Conservation (phyloP, 1,140 invertebrate genomes). For the Lucilia cuprina region DNA sequence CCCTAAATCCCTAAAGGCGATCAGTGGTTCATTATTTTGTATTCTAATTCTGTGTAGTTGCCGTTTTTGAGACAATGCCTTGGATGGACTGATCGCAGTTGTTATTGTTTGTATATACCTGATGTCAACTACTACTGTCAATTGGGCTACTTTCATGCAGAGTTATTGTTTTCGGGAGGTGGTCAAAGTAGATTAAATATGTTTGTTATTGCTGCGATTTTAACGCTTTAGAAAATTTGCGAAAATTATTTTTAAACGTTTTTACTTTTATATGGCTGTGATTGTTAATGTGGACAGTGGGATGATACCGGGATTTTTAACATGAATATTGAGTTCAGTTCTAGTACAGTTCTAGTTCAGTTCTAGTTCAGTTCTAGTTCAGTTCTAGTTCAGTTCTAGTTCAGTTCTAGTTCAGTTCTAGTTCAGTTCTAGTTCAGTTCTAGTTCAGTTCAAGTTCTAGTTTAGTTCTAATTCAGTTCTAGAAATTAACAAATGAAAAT, state of each 20-base stretch:
- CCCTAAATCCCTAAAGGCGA: slow-evolving; percentile 22
- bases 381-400: no score
- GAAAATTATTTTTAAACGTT: neutral
- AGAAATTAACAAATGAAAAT: no score
- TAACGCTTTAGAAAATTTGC: neutral
- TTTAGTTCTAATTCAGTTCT: no score
- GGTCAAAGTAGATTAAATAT: neutral
- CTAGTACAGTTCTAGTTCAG: no score
- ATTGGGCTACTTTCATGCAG: slow-evolving; percentile 1
- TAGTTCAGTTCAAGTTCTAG: no score
- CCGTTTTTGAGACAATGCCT: neutral
- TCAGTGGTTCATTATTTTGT: slow-evolving; percentile 19
- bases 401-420: no score
- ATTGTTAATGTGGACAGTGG: slow-evolving; percentile 5
- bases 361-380: no score
- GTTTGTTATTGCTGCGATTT: neutral
- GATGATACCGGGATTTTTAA: neutral
- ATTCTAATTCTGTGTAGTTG: slow-evolving; percentile 8
- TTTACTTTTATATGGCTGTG: neutral
- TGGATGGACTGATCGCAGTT: neutral
- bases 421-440: no score
- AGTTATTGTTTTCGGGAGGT: slow-evolving; percentile 3
- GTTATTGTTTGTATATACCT: neutral
- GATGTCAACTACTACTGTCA: neutral
- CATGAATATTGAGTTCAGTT: no score